phyloP scores from a whole-genome alignment of 2,888 invertebrate genomes.

The Drosophila lutescens region DNA sequence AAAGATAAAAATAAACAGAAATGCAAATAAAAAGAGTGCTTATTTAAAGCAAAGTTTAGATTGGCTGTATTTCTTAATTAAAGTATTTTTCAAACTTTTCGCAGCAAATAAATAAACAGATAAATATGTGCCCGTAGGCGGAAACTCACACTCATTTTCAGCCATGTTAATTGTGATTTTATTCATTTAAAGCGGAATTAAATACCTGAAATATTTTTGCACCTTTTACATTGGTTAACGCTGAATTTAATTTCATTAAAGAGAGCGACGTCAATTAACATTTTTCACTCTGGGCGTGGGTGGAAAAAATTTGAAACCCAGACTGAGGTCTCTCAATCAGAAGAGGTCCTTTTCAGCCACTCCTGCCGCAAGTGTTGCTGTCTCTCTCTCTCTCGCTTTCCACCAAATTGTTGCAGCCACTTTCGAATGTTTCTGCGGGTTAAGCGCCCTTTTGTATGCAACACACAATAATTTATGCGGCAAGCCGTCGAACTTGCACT shows the following conservation, averaged over 20 bases:
- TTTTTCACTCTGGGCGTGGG: not conserved
- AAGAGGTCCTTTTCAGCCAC: constrained; percentile 28
- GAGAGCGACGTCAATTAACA: constrained; percentile 10
- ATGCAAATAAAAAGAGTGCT: not conserved
- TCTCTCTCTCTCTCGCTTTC: not conserved
- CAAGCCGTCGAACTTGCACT: constrained; percentile 45
- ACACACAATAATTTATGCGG: constrained; percentile 75
- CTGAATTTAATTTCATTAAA: constrained; percentile 22
- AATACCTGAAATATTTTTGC: not conserved
- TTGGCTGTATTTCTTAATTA: constrained; percentile 1
- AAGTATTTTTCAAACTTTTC: not conserved
- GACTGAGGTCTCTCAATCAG: constrained; percentile 33
- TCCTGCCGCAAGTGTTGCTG: not conserved
- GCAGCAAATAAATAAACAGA: constrained; percentile 1
- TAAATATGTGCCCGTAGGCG: not conserved
- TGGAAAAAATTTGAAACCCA: constrained; percentile 16
- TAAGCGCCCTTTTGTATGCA: constrained; percentile 72
- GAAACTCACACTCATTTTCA: not conserved
- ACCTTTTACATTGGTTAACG: not conserved
- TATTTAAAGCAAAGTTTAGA: not conserved
- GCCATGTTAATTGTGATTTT: not conserved
- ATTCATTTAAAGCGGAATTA: not conserved
- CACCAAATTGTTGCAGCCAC: constrained; percentile 45
- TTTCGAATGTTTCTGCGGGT: constrained; percentile 56
- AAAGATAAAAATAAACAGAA: constrained; percentile 3